Evolutionary conservation across 2,888 invertebrate species (phyloP).

Genomic region (Platycheirus albimanus): DNA sequence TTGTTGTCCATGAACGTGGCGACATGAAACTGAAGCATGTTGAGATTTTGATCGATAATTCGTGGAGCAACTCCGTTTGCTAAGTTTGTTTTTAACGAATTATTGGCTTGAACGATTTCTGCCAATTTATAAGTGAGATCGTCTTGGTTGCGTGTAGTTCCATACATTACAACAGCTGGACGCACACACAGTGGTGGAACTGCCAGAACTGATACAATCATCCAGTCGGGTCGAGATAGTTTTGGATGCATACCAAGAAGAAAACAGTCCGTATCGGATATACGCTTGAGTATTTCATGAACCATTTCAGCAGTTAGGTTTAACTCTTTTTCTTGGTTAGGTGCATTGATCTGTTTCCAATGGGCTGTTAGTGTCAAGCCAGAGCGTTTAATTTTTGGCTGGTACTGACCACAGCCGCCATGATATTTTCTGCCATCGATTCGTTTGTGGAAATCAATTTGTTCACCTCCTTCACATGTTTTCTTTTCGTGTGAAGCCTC

Average conservation of each 20-base stretch:
- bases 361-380: conserved; percentile 96
- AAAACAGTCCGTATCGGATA: conserved; percentile 95
- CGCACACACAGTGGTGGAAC: conserved; percentile 96
- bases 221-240: conserved; percentile 98
- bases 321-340: conserved; percentile 95
- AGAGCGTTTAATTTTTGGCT: conserved; percentile 92
- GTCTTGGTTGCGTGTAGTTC: conserved; percentile 85
- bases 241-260: conserved; percentile 96
- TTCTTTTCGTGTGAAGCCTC: conserved; percentile 97
- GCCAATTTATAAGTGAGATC: conserved; percentile 87
- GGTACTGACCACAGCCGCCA: conserved; percentile 95
- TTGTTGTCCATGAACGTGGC: conserved; percentile 87
- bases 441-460: conserved; percentile 87
- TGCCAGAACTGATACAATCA: conserved; percentile 93
- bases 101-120: conserved; percentile 87
- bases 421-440: conserved; percentile 1
- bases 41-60: conserved; percentile 85
- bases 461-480: conserved; percentile 98
- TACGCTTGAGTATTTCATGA: conserved; percentile 95
- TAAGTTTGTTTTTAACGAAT: conserved; percentile 85
- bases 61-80: conserved; percentile 86
- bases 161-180: conserved; percentile 96
- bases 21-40: conserved; percentile 87
- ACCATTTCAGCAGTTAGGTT: conserved; percentile 95
- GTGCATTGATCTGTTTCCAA: conserved; percentile 96